phyloP scores from a whole-genome alignment of 2,888 invertebrate genomes.

The Parnassius smintheus region DNA sequence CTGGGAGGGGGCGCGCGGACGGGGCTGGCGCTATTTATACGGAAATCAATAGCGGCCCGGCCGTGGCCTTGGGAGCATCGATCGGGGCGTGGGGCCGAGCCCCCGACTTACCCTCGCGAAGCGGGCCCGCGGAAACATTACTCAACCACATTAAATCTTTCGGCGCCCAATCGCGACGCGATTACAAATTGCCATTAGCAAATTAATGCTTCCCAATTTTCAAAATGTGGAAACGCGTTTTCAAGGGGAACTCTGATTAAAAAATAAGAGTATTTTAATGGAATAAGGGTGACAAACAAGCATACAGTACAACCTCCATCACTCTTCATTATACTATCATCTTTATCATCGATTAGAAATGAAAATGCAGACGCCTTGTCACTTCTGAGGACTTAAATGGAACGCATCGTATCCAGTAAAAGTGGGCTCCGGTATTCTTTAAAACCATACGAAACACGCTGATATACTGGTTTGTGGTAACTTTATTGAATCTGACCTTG shows the following conservation, averaged over 20 bases:
- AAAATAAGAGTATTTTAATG: not conserved
- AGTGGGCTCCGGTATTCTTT: too few species aligned
- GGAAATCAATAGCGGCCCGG: slow-evolving; percentile 68
- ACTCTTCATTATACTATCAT: too few species aligned
- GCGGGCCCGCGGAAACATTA: slow-evolving; percentile 10
- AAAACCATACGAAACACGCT: too few species aligned
- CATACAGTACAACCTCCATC: too few species aligned
- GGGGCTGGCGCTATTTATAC: slow-evolving; percentile 74
- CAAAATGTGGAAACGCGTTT: not conserved
- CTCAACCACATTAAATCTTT: not conserved
- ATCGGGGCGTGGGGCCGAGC: slow-evolving; percentile 64
- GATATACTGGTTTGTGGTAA: too few species aligned
- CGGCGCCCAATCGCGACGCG: not conserved
- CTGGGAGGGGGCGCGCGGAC: slow-evolving; percentile 34
- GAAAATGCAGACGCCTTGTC: too few species aligned
- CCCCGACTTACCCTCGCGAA: slow-evolving; percentile 44
- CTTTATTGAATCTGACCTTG: too few species aligned
- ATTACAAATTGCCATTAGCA: not conserved
- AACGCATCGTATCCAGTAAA: too few species aligned
- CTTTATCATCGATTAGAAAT: too few species aligned
- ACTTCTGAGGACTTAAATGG: too few species aligned
- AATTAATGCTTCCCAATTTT: not conserved
- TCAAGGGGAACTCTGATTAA: not conserved
- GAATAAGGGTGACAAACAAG: too few species aligned
- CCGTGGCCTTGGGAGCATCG: slow-evolving; percentile 77